Conservation (phyloP, 2,113 vertebrate species). For the Chionis minor region DNA sequence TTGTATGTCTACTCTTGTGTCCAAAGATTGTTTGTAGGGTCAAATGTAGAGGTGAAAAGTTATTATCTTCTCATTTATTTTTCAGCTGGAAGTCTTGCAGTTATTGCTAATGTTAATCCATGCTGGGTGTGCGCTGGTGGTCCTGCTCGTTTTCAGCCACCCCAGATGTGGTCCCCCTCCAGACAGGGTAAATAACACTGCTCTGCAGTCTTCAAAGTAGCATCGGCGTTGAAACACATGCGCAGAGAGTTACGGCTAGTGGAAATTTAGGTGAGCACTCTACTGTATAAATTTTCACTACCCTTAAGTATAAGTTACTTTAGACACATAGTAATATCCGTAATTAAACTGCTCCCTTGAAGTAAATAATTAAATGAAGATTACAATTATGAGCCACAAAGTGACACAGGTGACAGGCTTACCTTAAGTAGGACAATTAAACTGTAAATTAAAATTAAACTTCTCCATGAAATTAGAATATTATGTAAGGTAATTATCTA, state of each 20-base stretch:
- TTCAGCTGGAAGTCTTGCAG: neutral
- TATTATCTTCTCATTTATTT: neutral
- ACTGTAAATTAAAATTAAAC: conserved; percentile 40
- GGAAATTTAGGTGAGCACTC: neutral
- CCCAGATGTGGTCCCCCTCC: neutral
- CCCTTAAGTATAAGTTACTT: neutral
- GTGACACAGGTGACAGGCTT: conserved; percentile 20
- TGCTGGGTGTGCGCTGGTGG: neutral
- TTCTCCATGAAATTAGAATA: neutral
- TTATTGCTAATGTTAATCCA: neutral
- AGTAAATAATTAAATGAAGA: conserved; percentile 66
- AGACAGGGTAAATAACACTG: neutral
- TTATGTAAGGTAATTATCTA: neutral
- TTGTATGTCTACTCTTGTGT: neutral
- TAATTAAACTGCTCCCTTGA: conserved; percentile 49
- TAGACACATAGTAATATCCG: neutral
- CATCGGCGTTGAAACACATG: neutral
- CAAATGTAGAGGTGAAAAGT: neutral
- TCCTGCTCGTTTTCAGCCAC: neutral
- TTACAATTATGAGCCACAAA: conserved; percentile 37
- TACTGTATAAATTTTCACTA: neutral
- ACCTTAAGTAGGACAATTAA: conserved; percentile 38
- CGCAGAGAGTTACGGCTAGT: neutral
- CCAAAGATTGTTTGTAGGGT: neutral
- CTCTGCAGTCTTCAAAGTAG: neutral